Evolutionary conservation across 1,140 invertebrate species (phyloP), one percentile per base, ranked within the genome.

Genomic region (honey bee (Apis mellifera)): DNA sequence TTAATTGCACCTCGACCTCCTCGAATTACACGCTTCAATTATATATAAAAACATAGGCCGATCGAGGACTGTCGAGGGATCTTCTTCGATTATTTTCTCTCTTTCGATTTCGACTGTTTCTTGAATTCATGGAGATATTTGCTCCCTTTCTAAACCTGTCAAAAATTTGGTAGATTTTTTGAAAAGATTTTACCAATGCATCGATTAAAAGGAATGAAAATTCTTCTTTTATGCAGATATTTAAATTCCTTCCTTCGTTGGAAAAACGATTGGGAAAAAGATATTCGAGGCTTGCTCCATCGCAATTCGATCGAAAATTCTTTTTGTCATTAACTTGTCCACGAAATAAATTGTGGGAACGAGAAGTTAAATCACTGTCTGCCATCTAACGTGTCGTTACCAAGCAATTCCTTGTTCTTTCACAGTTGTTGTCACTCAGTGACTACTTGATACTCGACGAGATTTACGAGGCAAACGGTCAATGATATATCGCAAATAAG

Each of bases 21-120:
- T 82, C 73, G 79, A 68, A 82, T 82, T 76, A 82, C 79, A 69
- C 79, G 60, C 79, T 82, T 76, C 72, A 76, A 82, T 82, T 82
- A 82, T 82, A 82, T 82, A 64, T 52, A 42, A 42, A 76, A 82
- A 82, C 72, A n/a, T n/a, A 76, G 72, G 54, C 52, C 79, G 79
- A 76, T 82, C 48, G 57, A 26, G 32, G 32, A 42, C 32, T 0
- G 7, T 42, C 32, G 32, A 42, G 32, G 32, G 32, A 42, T 42
- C 7, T 42, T 7, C 32, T 42, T 42, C 32, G 0, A 42, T 42
- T 0, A 32, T 32, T 32, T 32, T 32, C 2, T 32, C 26, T n/a
- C n/a, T n/a, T n/a, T 32, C 26, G 26, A 32, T 32, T 42, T 42
- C 32, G 4, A 42, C 5, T 42, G 4, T 42, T 42, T 42, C 32